Evolutionary conservation across 2,797 vertebrate genomes (phyloP).

Genomic region (Melanotaenia trifasciata): DNA sequence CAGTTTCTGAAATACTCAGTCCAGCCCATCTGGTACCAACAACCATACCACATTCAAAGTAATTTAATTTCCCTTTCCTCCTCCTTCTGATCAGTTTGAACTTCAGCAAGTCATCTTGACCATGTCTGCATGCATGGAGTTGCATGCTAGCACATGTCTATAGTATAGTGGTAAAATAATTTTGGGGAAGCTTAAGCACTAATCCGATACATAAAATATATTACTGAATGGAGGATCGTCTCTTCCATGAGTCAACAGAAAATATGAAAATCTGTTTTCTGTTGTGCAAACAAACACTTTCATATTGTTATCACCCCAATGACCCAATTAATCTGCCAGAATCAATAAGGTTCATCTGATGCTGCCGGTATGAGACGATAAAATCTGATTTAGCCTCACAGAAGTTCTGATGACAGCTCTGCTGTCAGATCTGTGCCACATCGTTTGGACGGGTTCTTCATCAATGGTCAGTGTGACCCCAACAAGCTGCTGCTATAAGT

Average conservation of each 20-base stretch:
- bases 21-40: no score
- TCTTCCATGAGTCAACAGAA: conserved; percentile 17
- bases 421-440: conserved; percentile 15
- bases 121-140: no score
- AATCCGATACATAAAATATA: not conserved
- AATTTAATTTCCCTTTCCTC: no score
- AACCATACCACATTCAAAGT: no score
- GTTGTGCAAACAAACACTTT: not conserved
- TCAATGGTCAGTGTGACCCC: conserved; percentile 26
- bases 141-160: no score
- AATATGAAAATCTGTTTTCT: conserved; percentile 10
- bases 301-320: conserved; percentile 23
- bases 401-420: conserved; percentile 37
- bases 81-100: no score
- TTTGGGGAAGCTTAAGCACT: not conserved
- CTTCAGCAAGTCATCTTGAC: no score
- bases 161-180: no score
- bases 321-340: conserved; percentile 43
- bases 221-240: not conserved
- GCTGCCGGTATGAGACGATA: conserved; percentile 20
- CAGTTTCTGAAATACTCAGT: no score
- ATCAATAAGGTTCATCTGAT: conserved; percentile 48
- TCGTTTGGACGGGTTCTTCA: conserved; percentile 41
- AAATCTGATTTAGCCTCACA: conserved; percentile 42
- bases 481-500: conserved; percentile 16